Conservation (phyloP, 2,113 vertebrate species). For the Seriola rivoliana region DNA sequence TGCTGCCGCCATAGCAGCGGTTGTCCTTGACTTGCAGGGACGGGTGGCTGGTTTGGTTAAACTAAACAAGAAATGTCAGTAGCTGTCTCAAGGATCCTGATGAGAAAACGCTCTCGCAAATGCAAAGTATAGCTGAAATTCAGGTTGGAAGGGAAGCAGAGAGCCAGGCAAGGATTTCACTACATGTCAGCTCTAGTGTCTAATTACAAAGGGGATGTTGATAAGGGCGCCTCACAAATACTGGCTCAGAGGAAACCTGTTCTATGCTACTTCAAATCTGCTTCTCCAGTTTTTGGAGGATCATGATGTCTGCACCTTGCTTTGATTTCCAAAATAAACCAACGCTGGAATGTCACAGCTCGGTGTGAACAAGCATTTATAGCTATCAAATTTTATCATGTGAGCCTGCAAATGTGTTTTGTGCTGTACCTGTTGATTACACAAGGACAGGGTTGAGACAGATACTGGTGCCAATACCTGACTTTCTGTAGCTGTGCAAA, state of each 20-base stretch:
- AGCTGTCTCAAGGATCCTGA: constrained; percentile 28
- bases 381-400: not conserved
- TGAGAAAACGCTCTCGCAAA: constrained; percentile 14
- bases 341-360: constrained; percentile 36
- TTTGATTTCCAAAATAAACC: constrained; percentile 54
- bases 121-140: constrained; percentile 40
- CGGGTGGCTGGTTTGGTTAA: constrained; percentile 25
- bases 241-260: constrained; percentile 28
- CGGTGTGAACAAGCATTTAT: constrained; percentile 21
- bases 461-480: not conserved
- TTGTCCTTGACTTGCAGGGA: constrained; percentile 24
- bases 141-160: constrained; percentile 35
- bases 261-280: constrained; percentile 23
- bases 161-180: constrained; percentile 43
- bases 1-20: not conserved
- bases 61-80: constrained; percentile 49
- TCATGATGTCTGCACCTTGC: constrained; percentile 27
- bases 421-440: not conserved
- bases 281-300: constrained; percentile 17
- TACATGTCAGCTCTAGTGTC: constrained; percentile 46
- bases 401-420: constrained; percentile 21
- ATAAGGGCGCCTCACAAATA: constrained; percentile 42
- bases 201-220: constrained; percentile 67
- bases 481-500: not conserved
- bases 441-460: not conserved